Evolutionary conservation across 1,140 invertebrate species (phyloP).

Genomic region (Nebria ingens): DNA sequence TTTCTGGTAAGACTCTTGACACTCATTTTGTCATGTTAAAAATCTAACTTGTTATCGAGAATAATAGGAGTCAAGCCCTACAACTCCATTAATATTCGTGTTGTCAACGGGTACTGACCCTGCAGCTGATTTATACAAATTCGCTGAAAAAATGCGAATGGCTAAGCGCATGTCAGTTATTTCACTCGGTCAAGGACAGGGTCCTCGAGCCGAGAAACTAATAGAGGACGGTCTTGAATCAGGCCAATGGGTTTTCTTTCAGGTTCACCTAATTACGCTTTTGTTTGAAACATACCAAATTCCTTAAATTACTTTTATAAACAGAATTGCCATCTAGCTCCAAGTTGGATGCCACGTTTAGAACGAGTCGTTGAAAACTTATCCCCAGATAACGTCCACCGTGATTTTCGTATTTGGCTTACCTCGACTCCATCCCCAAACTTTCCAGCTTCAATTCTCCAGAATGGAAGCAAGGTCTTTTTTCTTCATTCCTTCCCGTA

Average conservation of each 20-base stretch:
- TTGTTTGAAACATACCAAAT: background rate
- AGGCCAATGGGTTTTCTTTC: slow-evolving; percentile 56
- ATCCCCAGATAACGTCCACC: slow-evolving; percentile 39
- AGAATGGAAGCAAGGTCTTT: slow-evolving; percentile 50
- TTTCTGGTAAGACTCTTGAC: slow-evolving; percentile 35
- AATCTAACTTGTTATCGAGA: no score
- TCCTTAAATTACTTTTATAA: slow-evolving; percentile 3
- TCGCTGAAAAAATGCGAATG: slow-evolving; percentile 52
- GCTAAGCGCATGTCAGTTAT: slow-evolving; percentile 48
- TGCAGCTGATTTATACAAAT: slow-evolving; percentile 48
- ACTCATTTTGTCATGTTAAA: no score
- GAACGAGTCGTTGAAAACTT: slow-evolving; percentile 47
- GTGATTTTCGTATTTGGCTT: slow-evolving; percentile 59
- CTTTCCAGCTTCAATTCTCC: slow-evolving; percentile 59
- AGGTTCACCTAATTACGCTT: slow-evolving; percentile 29
- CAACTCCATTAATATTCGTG: slow-evolving; percentile 55
- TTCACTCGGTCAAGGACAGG: slow-evolving; percentile 64
- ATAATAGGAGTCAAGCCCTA: slow-evolving; percentile 53
- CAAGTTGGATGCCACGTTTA: slow-evolving; percentile 57
- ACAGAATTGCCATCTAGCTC: slow-evolving; percentile 65
- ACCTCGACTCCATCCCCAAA: slow-evolving; percentile 54
- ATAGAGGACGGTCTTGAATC: slow-evolving; percentile 45
- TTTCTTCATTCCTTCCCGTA: background rate
- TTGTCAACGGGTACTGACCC: slow-evolving; percentile 63
- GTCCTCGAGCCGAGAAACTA: slow-evolving; percentile 50